These are phyloP conservation scores for Pterocles orientalis DNA, from an alignment of 2,113 vertebrate genomes.

Conservation along the genomic window DNA sequence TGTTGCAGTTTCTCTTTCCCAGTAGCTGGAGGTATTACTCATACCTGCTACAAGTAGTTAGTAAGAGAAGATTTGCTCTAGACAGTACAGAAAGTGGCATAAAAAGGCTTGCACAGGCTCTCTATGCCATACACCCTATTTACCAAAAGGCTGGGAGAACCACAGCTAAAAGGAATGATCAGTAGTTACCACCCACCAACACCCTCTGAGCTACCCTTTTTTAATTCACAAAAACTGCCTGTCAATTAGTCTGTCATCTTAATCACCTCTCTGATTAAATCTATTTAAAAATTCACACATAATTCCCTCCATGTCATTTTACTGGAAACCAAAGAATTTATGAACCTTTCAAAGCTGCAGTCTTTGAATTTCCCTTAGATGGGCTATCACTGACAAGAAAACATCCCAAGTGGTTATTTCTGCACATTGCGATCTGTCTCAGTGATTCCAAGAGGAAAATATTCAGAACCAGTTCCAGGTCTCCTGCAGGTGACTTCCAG, in stretches of 20 bases:
- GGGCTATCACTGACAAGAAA: not conserved
- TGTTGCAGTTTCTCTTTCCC: not conserved
- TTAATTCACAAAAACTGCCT: not conserved
- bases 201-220: not conserved
- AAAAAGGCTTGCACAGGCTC: not conserved
- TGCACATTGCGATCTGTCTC: not conserved
- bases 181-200: not conserved
- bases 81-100: not conserved
- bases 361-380: not conserved
- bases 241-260: not conserved
- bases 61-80: conserved; percentile 6
- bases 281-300: not conserved
- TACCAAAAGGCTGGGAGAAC: not conserved
- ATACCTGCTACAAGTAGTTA: not conserved
- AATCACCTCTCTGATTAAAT: not conserved
- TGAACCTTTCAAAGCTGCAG: not conserved
- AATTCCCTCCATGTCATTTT: not conserved
- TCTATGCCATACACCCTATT: not conserved
- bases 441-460: not conserved
- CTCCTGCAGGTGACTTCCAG: not conserved
- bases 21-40: not conserved
- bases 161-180: not conserved
- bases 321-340: not conserved
- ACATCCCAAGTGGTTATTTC: not conserved
- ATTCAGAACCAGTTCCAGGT: not conserved